Evolutionary conservation across 2,113 vertebrate species (phyloP).

Genomic region (Gopherus evgoodei): DNA sequence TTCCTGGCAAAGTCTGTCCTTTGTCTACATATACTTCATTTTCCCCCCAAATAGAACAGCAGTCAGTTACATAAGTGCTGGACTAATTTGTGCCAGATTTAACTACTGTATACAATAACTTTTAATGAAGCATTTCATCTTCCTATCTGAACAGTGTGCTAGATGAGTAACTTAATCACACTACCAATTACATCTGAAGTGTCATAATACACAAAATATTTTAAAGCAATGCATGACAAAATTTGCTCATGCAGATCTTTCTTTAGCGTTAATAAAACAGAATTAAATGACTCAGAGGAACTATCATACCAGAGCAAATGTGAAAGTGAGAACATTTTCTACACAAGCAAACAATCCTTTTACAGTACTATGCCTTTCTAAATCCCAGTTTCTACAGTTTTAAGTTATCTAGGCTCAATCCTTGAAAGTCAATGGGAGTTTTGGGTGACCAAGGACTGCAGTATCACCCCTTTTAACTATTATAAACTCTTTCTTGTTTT

Average conservation of each 20-base stretch:
- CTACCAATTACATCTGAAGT: background rate
- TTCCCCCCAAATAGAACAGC: conserved; percentile 57
- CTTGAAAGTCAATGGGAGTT: background rate
- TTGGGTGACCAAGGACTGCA: background rate
- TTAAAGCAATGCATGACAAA: background rate
- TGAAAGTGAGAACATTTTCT: conserved; percentile 14
- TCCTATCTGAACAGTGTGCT: conserved; percentile 20
- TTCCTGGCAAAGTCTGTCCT: conserved; percentile 69
- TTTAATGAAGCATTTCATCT: conserved; percentile 29
- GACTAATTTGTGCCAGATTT: conserved; percentile 42
- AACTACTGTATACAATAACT: conserved; percentile 11
- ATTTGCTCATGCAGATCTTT: background rate
- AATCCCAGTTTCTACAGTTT: background rate
- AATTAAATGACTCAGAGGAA: background rate
- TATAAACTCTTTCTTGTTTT: background rate
- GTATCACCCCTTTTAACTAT: background rate
- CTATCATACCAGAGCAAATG: background rate
- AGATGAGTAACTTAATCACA: background rate
- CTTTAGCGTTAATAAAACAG: background rate
- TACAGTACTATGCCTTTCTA: background rate
- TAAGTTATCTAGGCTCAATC: background rate
- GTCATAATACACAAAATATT: background rate
- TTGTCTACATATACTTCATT: conserved; percentile 69
- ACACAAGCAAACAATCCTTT: background rate
- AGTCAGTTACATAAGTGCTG: conserved; percentile 16